Percentiles rank a stretch among this genome's conserved stretches.
These are phyloP conservation scores for Heliothis virescens DNA, from an alignment of 1,140 invertebrate species.

Conservation along the genomic window DNA sequence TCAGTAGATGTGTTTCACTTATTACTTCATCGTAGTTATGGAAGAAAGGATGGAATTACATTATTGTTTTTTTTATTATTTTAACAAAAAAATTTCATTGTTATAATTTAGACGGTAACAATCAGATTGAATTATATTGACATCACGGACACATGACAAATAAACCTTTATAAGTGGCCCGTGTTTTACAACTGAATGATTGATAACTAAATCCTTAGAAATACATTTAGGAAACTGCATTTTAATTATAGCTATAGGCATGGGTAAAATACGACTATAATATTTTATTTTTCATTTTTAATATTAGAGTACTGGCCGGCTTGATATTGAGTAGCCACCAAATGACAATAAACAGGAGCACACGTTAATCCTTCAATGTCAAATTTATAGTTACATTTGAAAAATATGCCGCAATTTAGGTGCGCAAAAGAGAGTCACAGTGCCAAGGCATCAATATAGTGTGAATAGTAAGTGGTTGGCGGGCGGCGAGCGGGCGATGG, in stretches of 20 bases:
- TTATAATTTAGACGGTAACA: slow-evolving; percentile 9
- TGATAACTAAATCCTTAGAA: no score
- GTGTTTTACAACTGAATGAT: not conserved
- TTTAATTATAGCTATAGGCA: no score
- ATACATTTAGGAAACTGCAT: not conserved
- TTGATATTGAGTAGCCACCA: not conserved
- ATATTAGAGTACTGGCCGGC: slow-evolving; percentile 8
- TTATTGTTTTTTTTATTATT: slow-evolving; percentile 43
- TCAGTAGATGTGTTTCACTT: slow-evolving; percentile 15
- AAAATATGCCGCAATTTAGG: slow-evolving; percentile 71
- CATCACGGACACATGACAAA: not conserved
- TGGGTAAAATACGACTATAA: not conserved
- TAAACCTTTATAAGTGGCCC: not conserved
- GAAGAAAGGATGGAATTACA: slow-evolving; percentile 45
- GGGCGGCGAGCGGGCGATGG: slow-evolving; percentile 53
- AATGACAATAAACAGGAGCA: slow-evolving; percentile 10
- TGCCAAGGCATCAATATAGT: slow-evolving; percentile 30
- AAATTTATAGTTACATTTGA: slow-evolving; percentile 76
- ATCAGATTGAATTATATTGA: slow-evolving; percentile 13
- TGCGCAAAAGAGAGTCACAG: slow-evolving; percentile 19
- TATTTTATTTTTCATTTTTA: not conserved
- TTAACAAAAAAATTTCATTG: slow-evolving; percentile 41
- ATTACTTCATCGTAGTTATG: slow-evolving; percentile 50
- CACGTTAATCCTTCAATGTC: slow-evolving; percentile 63
- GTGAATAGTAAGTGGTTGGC: slow-evolving; percentile 8